A percentile compares a stretch with the other conserved stretches of the same genome.
These are phyloP conservation scores for Penelope pileata DNA, from an alignment of 2,113 vertebrate species.

Conservation along the genomic window DNA sequence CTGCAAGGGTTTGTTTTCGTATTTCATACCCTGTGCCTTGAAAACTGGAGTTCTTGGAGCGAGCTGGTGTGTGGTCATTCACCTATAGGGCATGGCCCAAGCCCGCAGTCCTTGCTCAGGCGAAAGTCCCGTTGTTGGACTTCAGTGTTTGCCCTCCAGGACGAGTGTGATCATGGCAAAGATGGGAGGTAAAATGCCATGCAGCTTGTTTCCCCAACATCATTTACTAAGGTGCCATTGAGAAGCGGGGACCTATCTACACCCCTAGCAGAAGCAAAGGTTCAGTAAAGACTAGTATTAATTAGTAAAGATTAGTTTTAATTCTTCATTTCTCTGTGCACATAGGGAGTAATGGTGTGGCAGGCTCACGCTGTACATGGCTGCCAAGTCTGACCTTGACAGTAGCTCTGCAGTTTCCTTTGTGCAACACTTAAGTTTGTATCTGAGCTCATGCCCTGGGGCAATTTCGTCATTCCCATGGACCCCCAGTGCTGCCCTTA, in stretches of 20 bases:
- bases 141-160: neutral
- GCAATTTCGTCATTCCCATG: neutral
- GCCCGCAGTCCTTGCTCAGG: neutral
- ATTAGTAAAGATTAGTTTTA: too few relatives aligned
- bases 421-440: neutral
- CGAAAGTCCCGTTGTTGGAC: neutral
- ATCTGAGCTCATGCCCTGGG: neutral
- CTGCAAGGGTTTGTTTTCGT: slow-evolving; percentile 67
- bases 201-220: neutral
- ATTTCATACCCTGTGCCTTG: slow-evolving; percentile 32
- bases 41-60: slow-evolving; percentile 26
- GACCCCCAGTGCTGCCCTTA: too few relatives aligned
- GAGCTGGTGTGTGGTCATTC: neutral
- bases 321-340: neutral
- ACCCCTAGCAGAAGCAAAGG: neutral
- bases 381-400: neutral
- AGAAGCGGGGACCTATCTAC: neutral
- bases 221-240: neutral
- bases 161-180: neutral
- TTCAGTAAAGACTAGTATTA: neutral
- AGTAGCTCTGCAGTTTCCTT: neutral
- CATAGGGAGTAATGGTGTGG: neutral
- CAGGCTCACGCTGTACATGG: neutral
- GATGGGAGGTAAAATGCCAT: neutral
- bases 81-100: neutral